Evolutionary conservation across 2,113 vertebrate genomes (phyloP), one percentile per base, ranked within the genome.

Genomic region (Dromaius novaehollandiae): DNA sequence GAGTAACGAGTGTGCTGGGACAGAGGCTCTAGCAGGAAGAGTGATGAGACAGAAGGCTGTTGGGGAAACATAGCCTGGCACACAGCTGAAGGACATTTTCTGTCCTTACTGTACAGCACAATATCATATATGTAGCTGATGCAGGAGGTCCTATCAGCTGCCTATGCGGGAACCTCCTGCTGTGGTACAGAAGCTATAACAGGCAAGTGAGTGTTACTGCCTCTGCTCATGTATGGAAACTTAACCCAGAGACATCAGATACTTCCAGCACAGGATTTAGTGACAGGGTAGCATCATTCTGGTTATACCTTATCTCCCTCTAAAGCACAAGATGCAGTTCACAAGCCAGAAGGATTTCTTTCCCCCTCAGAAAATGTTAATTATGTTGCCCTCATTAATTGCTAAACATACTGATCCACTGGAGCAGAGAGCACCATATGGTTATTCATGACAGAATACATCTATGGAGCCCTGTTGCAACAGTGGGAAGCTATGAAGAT

Each of bases 331-430:
- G 78, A 73, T 50, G 46, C 69, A 60, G 56, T 65, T 93, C 51
- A 69, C 30, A 83, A 80, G 58, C 68, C 5, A 68, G 89, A 90
- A 91, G 6, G 46, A 78, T 86, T 94, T 83, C 76, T 91, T 82
- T 63, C 58, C 42, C 14, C 46, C 63, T 89, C 64, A 81, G 85
- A 96, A 95, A 93, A 75, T 64, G 51, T 96, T 96, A 98, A 96
- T 97, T 98, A 96, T 92, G 85, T 94, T 97, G 88, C 95, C 88
- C 93, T 98, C 91, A 58, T 97, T 97, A 97, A 97, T 97, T 91
- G 77, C 94, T 96, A 96, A 96, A 96, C 97, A 96, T 97, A 93
- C 10, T 86, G 97, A 97, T 90, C 77, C 95, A 95, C 85, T 96
- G 93, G 85, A 98, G 97, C 98, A 97, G 90, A 96, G 95, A 97